Conservation (phyloP, 2,888 invertebrate genomes). For the Psylliodes chrysocephalus region DNA sequence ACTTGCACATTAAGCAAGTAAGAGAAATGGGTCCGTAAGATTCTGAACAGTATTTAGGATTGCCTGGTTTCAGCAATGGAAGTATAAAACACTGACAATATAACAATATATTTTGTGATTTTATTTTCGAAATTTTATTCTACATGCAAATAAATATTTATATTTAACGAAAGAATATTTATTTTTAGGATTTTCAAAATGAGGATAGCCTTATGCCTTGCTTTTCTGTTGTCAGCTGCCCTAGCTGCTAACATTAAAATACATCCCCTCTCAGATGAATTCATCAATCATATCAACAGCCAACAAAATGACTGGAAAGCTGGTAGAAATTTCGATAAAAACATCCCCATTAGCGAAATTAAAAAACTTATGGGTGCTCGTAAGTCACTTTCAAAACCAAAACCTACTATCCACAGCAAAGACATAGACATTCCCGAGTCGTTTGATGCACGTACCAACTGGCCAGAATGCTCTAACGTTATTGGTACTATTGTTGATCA, state of each 20-base stretch:
- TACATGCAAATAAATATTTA: too few relatives aligned
- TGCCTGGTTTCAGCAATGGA: too few relatives aligned
- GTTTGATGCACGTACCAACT: slow-evolving; percentile 82
- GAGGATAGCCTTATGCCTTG: background rate
- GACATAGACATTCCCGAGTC: slow-evolving; percentile 51
- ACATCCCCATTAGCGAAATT: slow-evolving; percentile 71
- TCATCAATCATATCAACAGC: slow-evolving; percentile 76
- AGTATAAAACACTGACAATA: too few relatives aligned
- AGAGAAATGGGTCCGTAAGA: too few relatives aligned
- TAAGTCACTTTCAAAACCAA: too few relatives aligned
- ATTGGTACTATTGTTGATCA: slow-evolving; percentile 83
- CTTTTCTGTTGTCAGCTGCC: background rate
- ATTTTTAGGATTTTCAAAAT: background rate
- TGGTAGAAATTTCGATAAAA: slow-evolving; percentile 77
- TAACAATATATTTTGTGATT: too few relatives aligned
- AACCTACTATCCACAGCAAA: background rate
- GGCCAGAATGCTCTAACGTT: slow-evolving; percentile 82
- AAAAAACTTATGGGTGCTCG: slow-evolving; percentile 76
- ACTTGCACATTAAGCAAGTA: too few relatives aligned
- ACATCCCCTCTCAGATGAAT: slow-evolving; percentile 75
- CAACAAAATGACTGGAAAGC: slow-evolving; percentile 80
- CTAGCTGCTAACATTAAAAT: background rate
- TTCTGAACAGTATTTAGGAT: too few relatives aligned
- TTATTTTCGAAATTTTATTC: too few relatives aligned
- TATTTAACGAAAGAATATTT: background rate